Conservation (phyloP, 2,888 invertebrate genomes). For the Troides aeacus region DNA sequence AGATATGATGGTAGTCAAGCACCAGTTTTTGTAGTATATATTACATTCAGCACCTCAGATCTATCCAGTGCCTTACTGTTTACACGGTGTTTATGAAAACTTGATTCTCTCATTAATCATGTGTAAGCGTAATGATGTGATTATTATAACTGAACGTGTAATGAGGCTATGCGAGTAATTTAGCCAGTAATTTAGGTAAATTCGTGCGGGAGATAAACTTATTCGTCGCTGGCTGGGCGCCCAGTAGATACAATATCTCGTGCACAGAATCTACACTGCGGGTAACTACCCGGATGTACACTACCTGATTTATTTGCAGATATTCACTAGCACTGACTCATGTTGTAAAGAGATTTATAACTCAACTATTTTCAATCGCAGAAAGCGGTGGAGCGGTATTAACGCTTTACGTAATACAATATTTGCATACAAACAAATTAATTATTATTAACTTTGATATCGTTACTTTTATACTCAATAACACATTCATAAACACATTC, state of each 20-base stretch:
- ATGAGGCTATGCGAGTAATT: background rate
- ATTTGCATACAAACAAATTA: background rate
- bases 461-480: background rate
- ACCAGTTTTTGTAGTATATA: too few species aligned
- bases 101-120: background rate
- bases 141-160: background rate
- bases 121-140: too few species aligned
- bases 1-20: too few species aligned
- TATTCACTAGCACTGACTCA: slow-evolving; percentile 43
- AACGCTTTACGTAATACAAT: background rate
- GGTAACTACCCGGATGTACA: slow-evolving; percentile 42
- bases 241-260: slow-evolving; percentile 26
- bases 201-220: slow-evolving; percentile 10
- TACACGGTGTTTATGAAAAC: background rate
- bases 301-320: slow-evolving; percentile 61
- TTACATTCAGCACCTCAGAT: too few species aligned
- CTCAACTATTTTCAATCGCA: slow-evolving; percentile 18
- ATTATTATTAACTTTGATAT: background rate
- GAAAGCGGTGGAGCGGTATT: background rate
- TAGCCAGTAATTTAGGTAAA: slow-evolving; percentile 22
- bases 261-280: slow-evolving; percentile 28
- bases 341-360: slow-evolving; percentile 36
- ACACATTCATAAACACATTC: background rate
- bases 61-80: background rate
- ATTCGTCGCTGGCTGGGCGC: slow-evolving; percentile 19